Evolutionary conservation across 2,888 invertebrate species (phyloP), one percentile per base, ranked within the genome.

Genomic region (Limnephilus marmoratus): DNA sequence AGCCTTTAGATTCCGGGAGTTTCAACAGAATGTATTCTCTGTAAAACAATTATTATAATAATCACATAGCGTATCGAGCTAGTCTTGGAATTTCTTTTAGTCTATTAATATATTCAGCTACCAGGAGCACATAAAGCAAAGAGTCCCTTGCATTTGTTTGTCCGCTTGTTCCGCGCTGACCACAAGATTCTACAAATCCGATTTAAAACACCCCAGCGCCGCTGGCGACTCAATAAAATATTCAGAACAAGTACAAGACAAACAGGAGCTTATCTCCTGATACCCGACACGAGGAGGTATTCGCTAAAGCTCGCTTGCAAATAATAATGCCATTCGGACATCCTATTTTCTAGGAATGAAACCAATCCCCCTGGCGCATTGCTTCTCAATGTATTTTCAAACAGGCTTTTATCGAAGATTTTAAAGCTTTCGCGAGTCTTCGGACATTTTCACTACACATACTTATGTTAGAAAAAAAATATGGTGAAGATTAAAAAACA

Each of bases 211-310:
- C 90, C 45, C 90, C 49, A 53, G 11, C 80, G 88, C 41, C 37
- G 41, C 18, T 34, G 81, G 89, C n/a, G 37, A 83, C 82, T 82
- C 49, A 31, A 82, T 90, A 82, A 90, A 90, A 90, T 83, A 90
- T 90, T 90, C 90, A 90, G 45, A 49, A 49, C 90, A 68, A 90
- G 82, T 90, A 82, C 82, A 34, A 82, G 68, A 89, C 89, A 81
- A 90, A 18, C 82, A 41, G 41, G 82, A 53, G 68, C 90, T 82
- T 82, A 90, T 29, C 45, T 41, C 37, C 31, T 82, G 90, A 89
- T 90, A 41, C 82, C 81, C 80, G 81, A 49, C n/a, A 37, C 81
- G 81, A 34, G 15, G n/a, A 89, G 89, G 89, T 89, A 29, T 49
- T n/a, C 86, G 18, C 41, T 45, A 81, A 81, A 89, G 80, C 81